Conservation (phyloP, 2,797 vertebrate species). For the Falco concolor region DNA sequence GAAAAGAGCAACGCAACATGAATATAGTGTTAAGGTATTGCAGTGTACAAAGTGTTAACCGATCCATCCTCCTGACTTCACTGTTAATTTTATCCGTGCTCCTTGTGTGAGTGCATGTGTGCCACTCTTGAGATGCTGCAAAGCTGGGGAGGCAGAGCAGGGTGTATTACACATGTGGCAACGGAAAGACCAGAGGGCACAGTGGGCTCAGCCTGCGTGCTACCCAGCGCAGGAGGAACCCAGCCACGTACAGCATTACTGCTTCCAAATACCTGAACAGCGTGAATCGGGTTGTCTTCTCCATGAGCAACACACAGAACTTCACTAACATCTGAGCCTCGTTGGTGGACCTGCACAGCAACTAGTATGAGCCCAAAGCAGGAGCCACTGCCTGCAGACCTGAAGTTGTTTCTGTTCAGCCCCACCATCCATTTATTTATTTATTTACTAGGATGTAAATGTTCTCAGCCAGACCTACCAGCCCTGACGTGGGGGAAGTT, state of each 20-base stretch:
- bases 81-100: neutral
- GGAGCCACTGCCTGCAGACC: neutral
- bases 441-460: neutral
- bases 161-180: neutral
- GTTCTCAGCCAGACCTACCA: neutral
- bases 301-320: neutral
- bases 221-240: neutral
- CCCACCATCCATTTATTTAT: neutral
- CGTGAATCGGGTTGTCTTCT: neutral
- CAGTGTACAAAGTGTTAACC: slow-evolving; percentile 9
- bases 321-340: neutral
- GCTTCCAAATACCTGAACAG: neutral
- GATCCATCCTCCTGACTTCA: neutral
- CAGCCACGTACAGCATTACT: neutral
- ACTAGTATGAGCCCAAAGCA: neutral
- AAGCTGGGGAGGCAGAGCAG: neutral
- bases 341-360: neutral
- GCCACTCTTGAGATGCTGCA: neutral
- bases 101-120: neutral
- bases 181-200: neutral
- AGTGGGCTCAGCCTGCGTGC: neutral
- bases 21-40: neutral
- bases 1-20: slow-evolving; percentile 12
- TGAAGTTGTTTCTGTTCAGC: neutral
- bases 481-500: neutral